Conservation (phyloP, 2,797 vertebrate genomes). For the Garrulus glandarius region DNA sequence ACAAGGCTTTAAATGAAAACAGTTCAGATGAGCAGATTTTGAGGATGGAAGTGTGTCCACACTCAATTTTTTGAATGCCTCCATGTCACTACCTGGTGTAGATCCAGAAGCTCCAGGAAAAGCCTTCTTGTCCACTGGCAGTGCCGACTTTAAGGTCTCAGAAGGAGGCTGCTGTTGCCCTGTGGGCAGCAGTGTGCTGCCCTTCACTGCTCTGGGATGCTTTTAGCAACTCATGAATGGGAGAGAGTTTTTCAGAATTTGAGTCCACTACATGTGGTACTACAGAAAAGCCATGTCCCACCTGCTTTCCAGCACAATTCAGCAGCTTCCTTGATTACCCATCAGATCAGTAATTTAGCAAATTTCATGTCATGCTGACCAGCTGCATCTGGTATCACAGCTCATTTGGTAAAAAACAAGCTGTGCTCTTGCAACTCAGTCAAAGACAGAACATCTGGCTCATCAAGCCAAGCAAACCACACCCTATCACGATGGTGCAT, state of each 20-base stretch:
- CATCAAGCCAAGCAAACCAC: background rate
- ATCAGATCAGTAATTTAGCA: background rate
- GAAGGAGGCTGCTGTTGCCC: background rate
- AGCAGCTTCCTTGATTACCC: background rate
- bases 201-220: background rate
- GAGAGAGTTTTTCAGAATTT: background rate
- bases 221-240: background rate
- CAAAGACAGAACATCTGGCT: background rate
- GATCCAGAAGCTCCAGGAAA: background rate
- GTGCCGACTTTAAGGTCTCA: background rate
- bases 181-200: background rate
- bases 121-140: background rate
- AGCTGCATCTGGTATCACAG: background rate
- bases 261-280: background rate
- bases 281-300: background rate
- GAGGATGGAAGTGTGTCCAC: background rate
- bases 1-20: background rate
- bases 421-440: background rate
- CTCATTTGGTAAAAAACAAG: background rate
- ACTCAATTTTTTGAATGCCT: background rate
- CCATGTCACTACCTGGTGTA: background rate
- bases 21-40: background rate
- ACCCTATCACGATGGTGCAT: background rate
- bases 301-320: background rate
- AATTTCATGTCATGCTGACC: background rate